Base-by-base conservation (phyloP, 2,888 invertebrate genomes). In the Tetropium fuscum region DNA sequence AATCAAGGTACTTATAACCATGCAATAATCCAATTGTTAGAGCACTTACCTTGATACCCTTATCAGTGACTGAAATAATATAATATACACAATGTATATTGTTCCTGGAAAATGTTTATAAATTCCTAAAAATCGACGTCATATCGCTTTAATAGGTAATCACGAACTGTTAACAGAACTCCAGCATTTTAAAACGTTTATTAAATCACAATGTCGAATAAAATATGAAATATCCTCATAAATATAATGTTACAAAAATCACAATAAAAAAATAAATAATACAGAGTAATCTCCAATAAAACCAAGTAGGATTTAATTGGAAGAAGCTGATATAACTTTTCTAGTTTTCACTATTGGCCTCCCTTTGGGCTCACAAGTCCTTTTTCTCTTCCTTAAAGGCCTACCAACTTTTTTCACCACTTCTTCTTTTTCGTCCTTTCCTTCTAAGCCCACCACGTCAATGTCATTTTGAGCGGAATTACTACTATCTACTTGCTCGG, bases 341-440 rank as follows among this genome's bases (percentile, higher is more conserved):
- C 71, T 74, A 22, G 65, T 70, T 51, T 75, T 77, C 20, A 71
- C 45, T 20, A 66, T 25, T 41, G 69, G 54, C 47, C 69, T 70
- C n/a, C 58, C 40, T 59, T 69, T 71, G 3, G 69, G 63, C 13
- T 74, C 74, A 16, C 62, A 63, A 4, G 69, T 56, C 44, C 66
- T 66, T 56, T 74, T 76, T 19, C 77, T 53, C 61, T 77, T 78
- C 51, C 77, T 69, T 22, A 75, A 40, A 10, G 72, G 72, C 54
- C 75, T 72, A 7, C 55, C 59, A 5, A 61, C 40, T 10, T 54
- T 47, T 20, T 56, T 61, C 6, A 55, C 53, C 49, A 60, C 62
- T 38, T 63, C 48, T 19, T 53, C 40, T 10, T 47, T 53, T 11
- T 57, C 53, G 13, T 36, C 48, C 11, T 51, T 51, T 1, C 20